These are phyloP conservation scores for Arion vulgaris DNA, from an alignment of 1,140 invertebrate species.

Conservation along the genomic window DNA sequence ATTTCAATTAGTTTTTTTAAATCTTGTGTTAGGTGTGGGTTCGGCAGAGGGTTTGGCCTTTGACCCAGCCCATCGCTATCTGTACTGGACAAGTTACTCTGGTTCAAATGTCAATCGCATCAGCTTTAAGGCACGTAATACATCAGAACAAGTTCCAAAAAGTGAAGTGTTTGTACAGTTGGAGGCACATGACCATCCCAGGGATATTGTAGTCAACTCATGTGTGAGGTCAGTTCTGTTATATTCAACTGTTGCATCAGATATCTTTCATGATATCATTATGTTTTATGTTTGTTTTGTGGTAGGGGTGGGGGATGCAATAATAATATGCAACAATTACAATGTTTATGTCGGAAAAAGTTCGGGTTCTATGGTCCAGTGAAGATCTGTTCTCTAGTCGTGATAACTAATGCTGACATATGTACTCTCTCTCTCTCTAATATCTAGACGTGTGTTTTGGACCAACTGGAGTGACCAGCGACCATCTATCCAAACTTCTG, in stretches of 20 bases:
- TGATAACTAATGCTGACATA: too few species aligned
- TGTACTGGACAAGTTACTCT: constrained; percentile 91
- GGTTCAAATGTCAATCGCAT: constrained; percentile 81
- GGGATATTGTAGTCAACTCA: constrained; percentile 84
- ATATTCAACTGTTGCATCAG: too few species aligned
- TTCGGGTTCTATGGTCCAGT: too few species aligned
- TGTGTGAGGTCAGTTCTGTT: constrained; percentile 78
- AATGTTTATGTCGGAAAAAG: too few species aligned
- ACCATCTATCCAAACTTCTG: constrained; percentile 93
- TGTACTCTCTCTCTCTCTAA: too few species aligned
- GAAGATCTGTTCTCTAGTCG: too few species aligned
- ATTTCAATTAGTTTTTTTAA: too few species aligned
- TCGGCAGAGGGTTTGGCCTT: constrained; percentile 88
- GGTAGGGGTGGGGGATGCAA: too few species aligned
- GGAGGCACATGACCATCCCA: constrained; percentile 81
- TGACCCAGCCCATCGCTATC: constrained; percentile 77
- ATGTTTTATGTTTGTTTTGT: constrained; percentile 75
- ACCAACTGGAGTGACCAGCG: constrained; percentile 95
- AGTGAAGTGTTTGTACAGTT: constrained; percentile 79
- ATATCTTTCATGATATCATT: too few species aligned
- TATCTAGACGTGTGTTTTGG: constrained; percentile 93
- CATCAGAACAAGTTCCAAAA: constrained; percentile 29
- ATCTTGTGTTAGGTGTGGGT: constrained; percentile 76
- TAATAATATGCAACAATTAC: too few species aligned
- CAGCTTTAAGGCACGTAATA: constrained; percentile 46